Percentiles rank a stretch among this genome's conserved stretches.
These are phyloP conservation scores for Lagopus muta DNA, from an alignment of 2,113 vertebrate species.

Conservation along the genomic window DNA sequence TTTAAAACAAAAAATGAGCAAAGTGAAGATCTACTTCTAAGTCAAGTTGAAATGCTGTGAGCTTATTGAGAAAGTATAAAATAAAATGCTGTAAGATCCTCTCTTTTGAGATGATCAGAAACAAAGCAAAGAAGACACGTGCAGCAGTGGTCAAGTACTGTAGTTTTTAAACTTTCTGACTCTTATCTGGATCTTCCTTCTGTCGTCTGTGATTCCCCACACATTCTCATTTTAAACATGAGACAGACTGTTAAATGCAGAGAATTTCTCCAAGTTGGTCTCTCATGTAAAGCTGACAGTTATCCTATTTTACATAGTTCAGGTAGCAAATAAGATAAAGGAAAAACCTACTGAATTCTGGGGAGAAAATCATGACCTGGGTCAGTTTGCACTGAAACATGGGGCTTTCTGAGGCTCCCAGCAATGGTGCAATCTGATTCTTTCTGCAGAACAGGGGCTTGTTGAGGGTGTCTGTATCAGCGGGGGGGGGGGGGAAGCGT, in stretches of 20 bases:
- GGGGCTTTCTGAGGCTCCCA: neutral
- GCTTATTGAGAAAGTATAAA: neutral
- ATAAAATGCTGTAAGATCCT: neutral
- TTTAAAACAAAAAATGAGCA: neutral
- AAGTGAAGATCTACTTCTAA: neutral
- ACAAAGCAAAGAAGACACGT: neutral
- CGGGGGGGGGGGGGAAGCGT: neutral
- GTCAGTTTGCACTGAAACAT: neutral
- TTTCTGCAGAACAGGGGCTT: neutral
- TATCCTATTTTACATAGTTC: rapidly evolving
- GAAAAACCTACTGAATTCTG: neutral
- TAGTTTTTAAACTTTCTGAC: neutral
- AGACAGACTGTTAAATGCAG: neutral
- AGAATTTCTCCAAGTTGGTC: neutral
- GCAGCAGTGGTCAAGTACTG: neutral
- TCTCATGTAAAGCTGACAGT: neutral
- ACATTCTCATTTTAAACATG: neutral
- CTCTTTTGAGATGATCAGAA: neutral
- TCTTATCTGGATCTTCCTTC: neutral
- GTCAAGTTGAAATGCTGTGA: neutral
- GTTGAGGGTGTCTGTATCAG: neutral
- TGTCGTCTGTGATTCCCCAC: neutral
- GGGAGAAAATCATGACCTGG: neutral
- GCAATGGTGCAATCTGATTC: neutral
- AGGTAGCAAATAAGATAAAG: neutral